phyloP scores from a whole-genome alignment of 2,113 vertebrate species.

The Scatophagus argus region DNA sequence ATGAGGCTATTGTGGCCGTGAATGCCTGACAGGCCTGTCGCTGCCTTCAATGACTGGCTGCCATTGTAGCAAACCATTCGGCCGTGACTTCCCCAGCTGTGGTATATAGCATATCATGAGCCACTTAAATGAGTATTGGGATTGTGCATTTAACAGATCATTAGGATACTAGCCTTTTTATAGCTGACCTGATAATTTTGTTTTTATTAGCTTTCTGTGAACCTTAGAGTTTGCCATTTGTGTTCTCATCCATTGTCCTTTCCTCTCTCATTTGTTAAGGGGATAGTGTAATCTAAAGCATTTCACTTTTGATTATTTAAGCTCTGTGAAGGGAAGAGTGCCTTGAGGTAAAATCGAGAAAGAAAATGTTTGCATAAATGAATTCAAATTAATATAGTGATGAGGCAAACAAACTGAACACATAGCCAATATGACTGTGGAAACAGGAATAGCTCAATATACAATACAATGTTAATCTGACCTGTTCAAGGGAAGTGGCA shows the following conservation, averaged over 20 bases:
- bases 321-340: not conserved
- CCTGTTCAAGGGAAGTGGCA: not conserved
- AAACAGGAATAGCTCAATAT: not conserved
- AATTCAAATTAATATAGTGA: not conserved
- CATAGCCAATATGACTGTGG: not conserved
- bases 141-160: conserved; percentile 63
- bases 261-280: not conserved
- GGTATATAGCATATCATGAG: conserved; percentile 58
- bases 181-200: conserved; percentile 13
- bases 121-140: conserved; percentile 52
- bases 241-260: not conserved
- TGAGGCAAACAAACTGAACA: not conserved
- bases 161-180: conserved; percentile 36
- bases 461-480: not conserved
- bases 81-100: conserved; percentile 81
- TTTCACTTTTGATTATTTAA: conserved; percentile 17
- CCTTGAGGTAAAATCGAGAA: not conserved
- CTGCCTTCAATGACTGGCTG: conserved; percentile 57
- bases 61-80: conserved; percentile 73
- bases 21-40: conserved; percentile 68
- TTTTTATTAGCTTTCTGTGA: not conserved
- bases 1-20: conserved; percentile 77
- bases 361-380: not conserved
- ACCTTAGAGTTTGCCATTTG: not conserved
- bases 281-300: not conserved